These are phyloP conservation scores for Keiferia lycopersicella DNA, from an alignment of 2,888 invertebrate species.

Conservation along the genomic window DNA sequence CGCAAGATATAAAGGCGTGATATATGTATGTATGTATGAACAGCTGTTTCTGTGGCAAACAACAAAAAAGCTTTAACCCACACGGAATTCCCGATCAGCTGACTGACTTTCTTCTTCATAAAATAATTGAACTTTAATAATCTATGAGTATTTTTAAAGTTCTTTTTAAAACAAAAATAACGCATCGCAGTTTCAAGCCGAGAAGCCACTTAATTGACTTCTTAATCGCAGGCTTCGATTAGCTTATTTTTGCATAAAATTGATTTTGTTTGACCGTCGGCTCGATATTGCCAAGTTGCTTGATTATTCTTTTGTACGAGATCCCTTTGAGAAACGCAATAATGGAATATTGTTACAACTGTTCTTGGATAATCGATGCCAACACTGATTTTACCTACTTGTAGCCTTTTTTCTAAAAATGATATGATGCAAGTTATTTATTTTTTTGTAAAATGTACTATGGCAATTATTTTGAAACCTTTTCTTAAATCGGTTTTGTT, in stretches of 20 bases:
- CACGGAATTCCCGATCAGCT: too few relatives aligned
- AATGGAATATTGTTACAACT: slow-evolving; percentile 10
- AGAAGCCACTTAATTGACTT: slow-evolving; percentile 29
- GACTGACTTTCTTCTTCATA: too few relatives aligned
- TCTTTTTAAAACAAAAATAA: neutral
- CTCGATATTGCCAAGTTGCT: slow-evolving; percentile 23
- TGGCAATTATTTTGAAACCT: too few relatives aligned
- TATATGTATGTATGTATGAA: too few relatives aligned
- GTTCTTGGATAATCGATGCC: neutral
- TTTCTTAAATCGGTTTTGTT: too few relatives aligned
- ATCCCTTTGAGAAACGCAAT: neutral
- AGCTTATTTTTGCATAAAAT: slow-evolving; percentile 60
- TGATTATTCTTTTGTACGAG: slow-evolving; percentile 53
- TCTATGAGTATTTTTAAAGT: neutral
- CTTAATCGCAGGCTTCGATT: slow-evolving; percentile 41
- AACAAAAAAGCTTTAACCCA: too few relatives aligned
- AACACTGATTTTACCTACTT: neutral
- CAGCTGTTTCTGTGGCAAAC: too few relatives aligned
- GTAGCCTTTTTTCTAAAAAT: too few relatives aligned
- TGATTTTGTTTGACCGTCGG: slow-evolving; percentile 55
- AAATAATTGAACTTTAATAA: too few relatives aligned
- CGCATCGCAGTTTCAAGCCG: neutral
- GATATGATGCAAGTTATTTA: too few relatives aligned
- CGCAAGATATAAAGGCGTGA: too few relatives aligned
- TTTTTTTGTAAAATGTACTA: too few relatives aligned